Evolutionary conservation across 2,113 vertebrate genomes (phyloP).

Genomic region (Phodopus roborovskii): DNA sequence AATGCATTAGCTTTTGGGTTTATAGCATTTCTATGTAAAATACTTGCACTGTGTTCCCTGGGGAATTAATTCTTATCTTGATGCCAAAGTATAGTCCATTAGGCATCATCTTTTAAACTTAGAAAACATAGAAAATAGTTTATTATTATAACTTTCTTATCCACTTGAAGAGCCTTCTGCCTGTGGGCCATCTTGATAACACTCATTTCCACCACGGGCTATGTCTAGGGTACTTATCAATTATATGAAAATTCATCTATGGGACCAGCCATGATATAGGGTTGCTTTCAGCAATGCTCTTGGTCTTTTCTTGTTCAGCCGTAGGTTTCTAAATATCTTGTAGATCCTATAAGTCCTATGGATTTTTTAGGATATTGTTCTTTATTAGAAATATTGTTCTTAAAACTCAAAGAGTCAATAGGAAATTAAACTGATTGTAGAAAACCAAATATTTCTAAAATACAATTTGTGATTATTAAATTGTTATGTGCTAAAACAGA

Average conservation of each 20-base stretch:
- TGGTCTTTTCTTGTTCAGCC: neutral
- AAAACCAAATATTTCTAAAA: conserved; percentile 26
- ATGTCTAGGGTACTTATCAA: neutral
- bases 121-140: neutral
- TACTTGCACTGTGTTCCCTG: neutral
- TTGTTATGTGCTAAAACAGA: neutral
- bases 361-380: conserved; percentile 7
- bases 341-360: neutral
- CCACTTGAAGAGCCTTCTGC: neutral
- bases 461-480: neutral
- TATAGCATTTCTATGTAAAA: conserved; percentile 12
- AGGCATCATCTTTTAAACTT: conserved; percentile 46
- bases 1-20: neutral
- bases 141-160: neutral
- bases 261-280: neutral
- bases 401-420: neutral
- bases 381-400: neutral
- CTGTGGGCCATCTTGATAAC: neutral
- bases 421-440: neutral
- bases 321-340: neutral
- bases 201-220: conserved; percentile 3
- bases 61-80: neutral
- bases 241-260: neutral
- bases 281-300: neutral
- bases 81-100: neutral